phyloP scores from a whole-genome alignment of 2,888 invertebrate species.

The Chrysina gloriosa region DNA sequence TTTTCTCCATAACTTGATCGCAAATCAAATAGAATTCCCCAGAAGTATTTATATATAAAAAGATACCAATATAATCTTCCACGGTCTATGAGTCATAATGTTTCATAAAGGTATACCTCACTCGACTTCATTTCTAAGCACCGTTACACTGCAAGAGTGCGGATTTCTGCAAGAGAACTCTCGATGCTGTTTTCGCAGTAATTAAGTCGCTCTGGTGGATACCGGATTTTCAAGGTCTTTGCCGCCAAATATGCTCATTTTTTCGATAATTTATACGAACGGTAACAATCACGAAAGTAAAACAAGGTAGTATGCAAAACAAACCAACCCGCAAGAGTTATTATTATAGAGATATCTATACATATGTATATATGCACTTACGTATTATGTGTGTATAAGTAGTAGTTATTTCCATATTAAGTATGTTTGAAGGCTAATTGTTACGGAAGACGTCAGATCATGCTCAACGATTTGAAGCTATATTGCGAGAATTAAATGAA shows the following conservation, averaged over 20 bases:
- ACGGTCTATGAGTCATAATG: constrained; percentile 26
- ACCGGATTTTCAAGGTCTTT: constrained; percentile 35
- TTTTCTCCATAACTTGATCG: not conserved
- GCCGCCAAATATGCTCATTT: constrained; percentile 30
- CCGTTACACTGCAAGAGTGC: not conserved
- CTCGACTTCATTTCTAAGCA: constrained; percentile 21
- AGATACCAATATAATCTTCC: constrained; percentile 15
- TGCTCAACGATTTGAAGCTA: constrained; percentile 1
- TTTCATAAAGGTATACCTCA: constrained; percentile 18
- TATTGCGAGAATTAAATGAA: not conserved
- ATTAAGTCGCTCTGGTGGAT: constrained; percentile 27
- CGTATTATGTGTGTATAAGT: no score
- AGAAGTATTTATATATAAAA: constrained; percentile 10
- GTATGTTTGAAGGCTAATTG: constrained; percentile 5
- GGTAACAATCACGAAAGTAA: constrained; percentile 28
- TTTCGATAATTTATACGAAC: constrained; percentile 27
- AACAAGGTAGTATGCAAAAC: constrained; percentile 28
- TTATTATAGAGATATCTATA: no score
- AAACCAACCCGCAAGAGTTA: constrained; percentile 5
- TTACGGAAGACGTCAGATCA: constrained; percentile 14
- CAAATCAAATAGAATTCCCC: not conserved
- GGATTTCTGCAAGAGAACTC: constrained; percentile 32
- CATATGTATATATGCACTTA: no score
- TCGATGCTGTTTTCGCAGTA: constrained; percentile 18
- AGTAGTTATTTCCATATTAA: not conserved